Evolutionary conservation across 2,797 vertebrate genomes (phyloP).

Genomic region (Tamandua tetradactyla): DNA sequence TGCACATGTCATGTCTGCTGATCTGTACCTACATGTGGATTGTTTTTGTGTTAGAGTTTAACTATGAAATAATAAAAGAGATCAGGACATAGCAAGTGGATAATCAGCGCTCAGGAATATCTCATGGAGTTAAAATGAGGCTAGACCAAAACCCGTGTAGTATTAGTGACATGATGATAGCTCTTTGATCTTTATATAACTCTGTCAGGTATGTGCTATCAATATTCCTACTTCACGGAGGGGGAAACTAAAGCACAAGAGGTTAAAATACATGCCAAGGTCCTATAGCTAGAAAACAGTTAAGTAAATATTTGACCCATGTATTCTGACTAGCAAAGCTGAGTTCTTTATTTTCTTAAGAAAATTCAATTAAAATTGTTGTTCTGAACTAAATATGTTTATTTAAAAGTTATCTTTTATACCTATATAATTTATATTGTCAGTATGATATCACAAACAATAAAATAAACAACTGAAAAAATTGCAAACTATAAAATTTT

Average conservation of each 20-base stretch:
- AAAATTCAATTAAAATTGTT: background rate
- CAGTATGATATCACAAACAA: background rate
- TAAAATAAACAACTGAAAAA: constrained; percentile 1
- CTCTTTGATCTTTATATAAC: background rate
- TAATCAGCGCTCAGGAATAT: background rate
- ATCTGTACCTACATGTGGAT: background rate
- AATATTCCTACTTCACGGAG: background rate
- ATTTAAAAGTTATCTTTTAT: background rate
- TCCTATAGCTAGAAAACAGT: background rate
- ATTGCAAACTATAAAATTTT: background rate
- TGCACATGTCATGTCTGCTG: background rate
- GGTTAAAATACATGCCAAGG: background rate
- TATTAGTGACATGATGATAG: background rate
- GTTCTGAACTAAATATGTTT: background rate
- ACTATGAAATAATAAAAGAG: constrained; percentile 8
- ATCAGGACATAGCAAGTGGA: background rate
- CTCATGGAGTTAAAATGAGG: background rate
- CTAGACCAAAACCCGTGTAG: background rate
- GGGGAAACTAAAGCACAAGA: background rate
- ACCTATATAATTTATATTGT: background rate
- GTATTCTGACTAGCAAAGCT: background rate
- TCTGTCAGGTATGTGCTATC: background rate
- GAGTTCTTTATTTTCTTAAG: background rate
- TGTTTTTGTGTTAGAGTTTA: background rate
- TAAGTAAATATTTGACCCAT: background rate